Evolutionary conservation across 2,888 invertebrate species (phyloP), one percentile per base, ranked within the genome.

Genomic region (Noctuana brunneofusca): DNA sequence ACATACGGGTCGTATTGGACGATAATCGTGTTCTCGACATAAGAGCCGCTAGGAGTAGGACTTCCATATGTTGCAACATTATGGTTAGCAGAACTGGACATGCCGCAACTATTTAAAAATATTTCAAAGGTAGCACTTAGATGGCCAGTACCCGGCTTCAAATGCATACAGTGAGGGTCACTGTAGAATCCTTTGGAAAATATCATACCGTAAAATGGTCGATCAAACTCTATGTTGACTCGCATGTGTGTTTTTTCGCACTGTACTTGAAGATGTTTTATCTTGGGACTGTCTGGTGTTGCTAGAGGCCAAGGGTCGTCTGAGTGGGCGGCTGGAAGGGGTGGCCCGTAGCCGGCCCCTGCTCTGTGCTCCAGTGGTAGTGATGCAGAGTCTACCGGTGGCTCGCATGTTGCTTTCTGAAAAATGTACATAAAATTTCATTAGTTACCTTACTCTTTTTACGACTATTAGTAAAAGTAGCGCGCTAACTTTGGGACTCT

Each of bases 201-300:
- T 79, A 98, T 97, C 96, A 98, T 97, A 30, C 98, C 98, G 83
- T 97, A 97, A 91, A 98, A 98, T 12, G 98, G 97, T 53, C 97
- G 93, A 83, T 98, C 98, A 88, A 98, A 98, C 84, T 97, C 97
- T 75, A 98, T 97, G 85, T 97, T 97, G 62, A 98, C 98, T 58
- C 97, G 93, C 97, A 98, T 98, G 83, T 97, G 97, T 53, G 97
- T 97, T 86, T 98, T 98, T 87, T 98, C 98, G 87, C 98, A 98
- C 83, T 98, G 97, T 71, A 98, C 98, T 92, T 97, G 97, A 68
- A 97, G 91, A 78, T 97, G 96, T 87, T 97, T 97, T 76, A 98
- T 97, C 87, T 97, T 97, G 0, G 97, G 97, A 87, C 97, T 97
- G 80, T 98, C 97, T 18, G 97, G 96, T 52, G 96, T 94, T 49